A percentile compares a stretch with the other conserved stretches of the same genome.
phyloP scores from a whole-genome alignment of 2,888 invertebrate genomes.

The Tenodera sinensis region DNA sequence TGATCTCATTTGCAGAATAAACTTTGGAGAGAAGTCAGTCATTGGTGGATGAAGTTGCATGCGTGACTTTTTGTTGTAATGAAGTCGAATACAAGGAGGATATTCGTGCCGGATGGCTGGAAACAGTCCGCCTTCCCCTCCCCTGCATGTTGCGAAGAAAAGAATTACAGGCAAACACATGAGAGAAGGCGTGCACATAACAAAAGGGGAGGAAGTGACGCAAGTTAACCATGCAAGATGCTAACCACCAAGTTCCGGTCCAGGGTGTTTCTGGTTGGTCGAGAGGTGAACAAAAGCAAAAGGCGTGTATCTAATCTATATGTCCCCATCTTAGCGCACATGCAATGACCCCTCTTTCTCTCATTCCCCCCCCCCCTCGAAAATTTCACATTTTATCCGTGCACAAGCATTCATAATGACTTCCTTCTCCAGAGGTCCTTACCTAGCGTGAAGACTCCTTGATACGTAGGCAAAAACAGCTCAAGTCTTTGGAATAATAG shows the following conservation, averaged over 20 bases:
- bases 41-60: constrained; percentile 1
- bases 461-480: neutral
- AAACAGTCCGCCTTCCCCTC: neutral
- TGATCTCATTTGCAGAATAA: neutral
- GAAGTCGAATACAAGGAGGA: neutral
- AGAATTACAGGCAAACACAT: neutral
- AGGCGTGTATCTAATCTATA: constrained; percentile 9
- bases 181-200: constrained; percentile 14
- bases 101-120: neutral
- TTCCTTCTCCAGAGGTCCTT: neutral
- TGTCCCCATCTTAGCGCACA: neutral
- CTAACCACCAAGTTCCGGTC: constrained; percentile 14
- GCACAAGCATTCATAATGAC: neutral
- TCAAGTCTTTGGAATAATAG: neutral
- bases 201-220: constrained; percentile 15
- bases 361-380: neutral
- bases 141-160: neutral
- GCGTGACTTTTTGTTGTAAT: neutral
- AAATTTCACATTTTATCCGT: neutral
- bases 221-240: constrained; percentile 11
- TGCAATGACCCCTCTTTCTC: neutral
- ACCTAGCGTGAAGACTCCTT: too few relatives aligned
- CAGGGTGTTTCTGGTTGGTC: constrained; percentile 10
- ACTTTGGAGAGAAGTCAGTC: neutral
- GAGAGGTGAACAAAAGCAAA: constrained; percentile 7